phyloP scores from a whole-genome alignment of 1,140 invertebrate genomes.

The Bombus superbus region DNA sequence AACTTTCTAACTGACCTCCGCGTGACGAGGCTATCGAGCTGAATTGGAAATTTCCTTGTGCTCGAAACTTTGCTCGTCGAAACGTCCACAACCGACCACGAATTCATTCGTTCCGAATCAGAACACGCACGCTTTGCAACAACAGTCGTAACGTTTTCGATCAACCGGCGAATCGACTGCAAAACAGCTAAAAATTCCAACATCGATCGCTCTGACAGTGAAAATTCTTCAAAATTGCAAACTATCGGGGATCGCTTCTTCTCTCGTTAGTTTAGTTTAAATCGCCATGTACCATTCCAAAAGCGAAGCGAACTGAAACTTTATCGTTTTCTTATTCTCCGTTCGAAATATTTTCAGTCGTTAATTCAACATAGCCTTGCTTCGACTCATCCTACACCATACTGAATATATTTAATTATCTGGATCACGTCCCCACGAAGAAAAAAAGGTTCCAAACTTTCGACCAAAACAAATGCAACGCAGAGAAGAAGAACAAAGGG shows the following conservation, averaged over 20 bases:
- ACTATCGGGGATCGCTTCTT: background rate
- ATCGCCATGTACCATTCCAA: background rate
- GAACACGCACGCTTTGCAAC: background rate
- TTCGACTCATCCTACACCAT: too few species aligned
- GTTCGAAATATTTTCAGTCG: background rate
- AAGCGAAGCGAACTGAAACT: background rate
- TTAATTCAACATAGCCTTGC: background rate
- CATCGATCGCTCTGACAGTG: background rate
- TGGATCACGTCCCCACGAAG: background rate
- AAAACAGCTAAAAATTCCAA: background rate
- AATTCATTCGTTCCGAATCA: background rate
- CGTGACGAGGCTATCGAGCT: background rate
- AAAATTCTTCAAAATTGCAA: background rate
- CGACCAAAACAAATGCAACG: background rate
- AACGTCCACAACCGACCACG: background rate
- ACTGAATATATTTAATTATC: too few species aligned
- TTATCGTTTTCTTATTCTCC: background rate
- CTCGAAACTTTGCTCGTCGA: background rate
- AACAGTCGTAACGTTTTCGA: background rate
- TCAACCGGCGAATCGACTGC: background rate
- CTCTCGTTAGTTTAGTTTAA: background rate
- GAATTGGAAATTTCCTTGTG: constrained; percentile 18
- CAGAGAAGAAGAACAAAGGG: background rate
- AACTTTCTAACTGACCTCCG: constrained; percentile 11
- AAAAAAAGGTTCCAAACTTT: background rate